Percentiles rank a stretch among this genome's conserved stretches.
Evolutionary conservation across 2,113 vertebrate species (phyloP).

Genomic region (Nannobrachium achirus): DNA sequence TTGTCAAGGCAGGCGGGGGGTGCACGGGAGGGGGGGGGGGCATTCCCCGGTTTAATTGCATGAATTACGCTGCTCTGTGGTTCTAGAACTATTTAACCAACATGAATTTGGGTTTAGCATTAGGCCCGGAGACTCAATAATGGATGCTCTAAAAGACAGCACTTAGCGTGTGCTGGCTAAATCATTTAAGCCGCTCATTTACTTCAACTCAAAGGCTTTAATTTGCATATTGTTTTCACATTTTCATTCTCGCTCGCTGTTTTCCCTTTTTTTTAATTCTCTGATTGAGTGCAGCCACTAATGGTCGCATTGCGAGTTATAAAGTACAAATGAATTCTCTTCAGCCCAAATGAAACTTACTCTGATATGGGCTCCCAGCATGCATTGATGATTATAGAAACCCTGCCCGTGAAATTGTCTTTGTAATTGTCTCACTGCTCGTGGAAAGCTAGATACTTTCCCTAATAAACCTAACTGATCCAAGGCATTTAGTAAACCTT

Average conservation of each 20-base stretch:
- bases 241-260: constrained; percentile 42
- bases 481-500: constrained; percentile 61
- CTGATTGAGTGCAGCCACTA: constrained; percentile 68
- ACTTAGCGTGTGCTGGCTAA: constrained; percentile 48
- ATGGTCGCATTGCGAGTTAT: constrained; percentile 71
- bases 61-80: constrained; percentile 3
- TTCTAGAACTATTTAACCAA: constrained; percentile 25
- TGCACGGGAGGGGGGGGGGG: neutral
- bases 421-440: constrained; percentile 74
- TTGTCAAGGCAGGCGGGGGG: neutral
- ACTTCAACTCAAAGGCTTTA: constrained; percentile 58
- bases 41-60: neutral
- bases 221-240: constrained; percentile 68
- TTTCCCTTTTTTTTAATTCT: constrained; percentile 38
- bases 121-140: constrained; percentile 45
- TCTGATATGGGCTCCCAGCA: constrained; percentile 74
- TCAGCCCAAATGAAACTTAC: constrained; percentile 73
- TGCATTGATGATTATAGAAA: constrained; percentile 79
- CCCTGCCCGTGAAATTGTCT: constrained; percentile 76
- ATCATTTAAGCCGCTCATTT: constrained; percentile 67
- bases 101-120: constrained; percentile 34
- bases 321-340: constrained; percentile 77
- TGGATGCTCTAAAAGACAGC: constrained; percentile 46
- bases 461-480: constrained; percentile 65
- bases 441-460: constrained; percentile 67